Percentiles rank a stretch among this genome's conserved stretches.
Conservation (phyloP, 2,113 vertebrate genomes). For the Cavia aperea region DNA sequence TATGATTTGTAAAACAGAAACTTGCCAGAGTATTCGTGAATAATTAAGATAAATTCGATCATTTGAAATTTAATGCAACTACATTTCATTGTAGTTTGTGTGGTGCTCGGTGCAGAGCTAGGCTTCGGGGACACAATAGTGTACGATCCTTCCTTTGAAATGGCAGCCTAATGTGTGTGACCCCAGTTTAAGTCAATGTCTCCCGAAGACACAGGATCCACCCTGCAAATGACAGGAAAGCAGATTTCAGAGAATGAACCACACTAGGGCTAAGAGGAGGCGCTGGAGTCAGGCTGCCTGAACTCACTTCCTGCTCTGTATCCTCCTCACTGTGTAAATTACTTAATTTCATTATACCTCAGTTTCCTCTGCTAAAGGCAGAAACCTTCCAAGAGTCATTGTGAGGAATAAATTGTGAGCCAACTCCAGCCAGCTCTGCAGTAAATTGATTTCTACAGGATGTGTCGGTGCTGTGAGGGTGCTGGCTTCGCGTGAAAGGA, state of each 20-base stretch:
- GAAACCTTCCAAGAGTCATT: neutral
- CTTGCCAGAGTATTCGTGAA: neutral
- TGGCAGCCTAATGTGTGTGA: neutral
- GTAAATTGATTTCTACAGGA: neutral
- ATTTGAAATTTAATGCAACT: conserved; percentile 25
- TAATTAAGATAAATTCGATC: neutral
- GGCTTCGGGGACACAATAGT: neutral
- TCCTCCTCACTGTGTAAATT: neutral
- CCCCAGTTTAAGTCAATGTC: neutral
- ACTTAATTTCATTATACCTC: neutral
- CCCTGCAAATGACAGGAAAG: neutral
- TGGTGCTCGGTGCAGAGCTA: neutral
- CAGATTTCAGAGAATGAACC: neutral
- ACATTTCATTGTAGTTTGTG: conserved; percentile 16
- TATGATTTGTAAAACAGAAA: neutral
- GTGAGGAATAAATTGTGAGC: neutral
- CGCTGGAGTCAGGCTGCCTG: neutral
- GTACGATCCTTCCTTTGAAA: neutral
- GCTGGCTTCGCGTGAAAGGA: neutral
- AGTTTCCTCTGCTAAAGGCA: neutral
- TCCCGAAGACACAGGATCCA: neutral
- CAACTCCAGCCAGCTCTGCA: neutral
- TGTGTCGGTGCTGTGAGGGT: neutral
- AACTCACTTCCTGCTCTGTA: neutral
- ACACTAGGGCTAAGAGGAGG: neutral